Percentiles rank a stretch among this genome's conserved stretches.
Conservation (phyloP, 2,113 vertebrate genomes). For the Athene cunicularia region DNA sequence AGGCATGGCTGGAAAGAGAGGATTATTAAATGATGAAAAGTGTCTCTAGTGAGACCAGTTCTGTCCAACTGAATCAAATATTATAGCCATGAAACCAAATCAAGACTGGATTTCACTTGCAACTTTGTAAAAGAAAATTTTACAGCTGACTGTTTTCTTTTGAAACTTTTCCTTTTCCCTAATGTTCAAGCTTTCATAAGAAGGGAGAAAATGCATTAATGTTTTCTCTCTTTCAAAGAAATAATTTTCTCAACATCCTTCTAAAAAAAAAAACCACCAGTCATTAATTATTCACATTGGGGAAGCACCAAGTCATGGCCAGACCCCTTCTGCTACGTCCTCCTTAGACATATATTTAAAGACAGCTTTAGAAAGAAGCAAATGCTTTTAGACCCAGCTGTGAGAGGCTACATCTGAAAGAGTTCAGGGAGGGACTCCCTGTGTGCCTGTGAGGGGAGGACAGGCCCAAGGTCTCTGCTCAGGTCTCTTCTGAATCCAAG, state of each 20-base stretch:
- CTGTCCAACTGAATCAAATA: not conserved
- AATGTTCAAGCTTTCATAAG: not conserved
- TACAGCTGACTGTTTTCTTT: not conserved
- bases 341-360: not conserved
- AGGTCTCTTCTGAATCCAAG: not conserved
- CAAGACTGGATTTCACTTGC: not conserved
- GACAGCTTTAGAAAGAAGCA: not conserved
- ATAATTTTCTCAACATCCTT: not conserved
- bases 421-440: not conserved
- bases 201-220: not conserved
- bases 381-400: not conserved
- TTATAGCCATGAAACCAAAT: not conserved
- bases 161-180: not conserved
- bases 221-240: not conserved
- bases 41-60: not conserved
- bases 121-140: not conserved
- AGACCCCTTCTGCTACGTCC: not conserved
- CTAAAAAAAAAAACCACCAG: not conserved
- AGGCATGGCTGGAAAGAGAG: not conserved
- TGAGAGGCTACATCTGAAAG: not conserved
- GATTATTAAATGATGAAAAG: not conserved
- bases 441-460: not conserved
- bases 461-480: not conserved
- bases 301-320: not conserved
- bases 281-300: not conserved